phyloP scores from a whole-genome alignment of 2,113 vertebrate species.

The Pterophyllum scalare region DNA sequence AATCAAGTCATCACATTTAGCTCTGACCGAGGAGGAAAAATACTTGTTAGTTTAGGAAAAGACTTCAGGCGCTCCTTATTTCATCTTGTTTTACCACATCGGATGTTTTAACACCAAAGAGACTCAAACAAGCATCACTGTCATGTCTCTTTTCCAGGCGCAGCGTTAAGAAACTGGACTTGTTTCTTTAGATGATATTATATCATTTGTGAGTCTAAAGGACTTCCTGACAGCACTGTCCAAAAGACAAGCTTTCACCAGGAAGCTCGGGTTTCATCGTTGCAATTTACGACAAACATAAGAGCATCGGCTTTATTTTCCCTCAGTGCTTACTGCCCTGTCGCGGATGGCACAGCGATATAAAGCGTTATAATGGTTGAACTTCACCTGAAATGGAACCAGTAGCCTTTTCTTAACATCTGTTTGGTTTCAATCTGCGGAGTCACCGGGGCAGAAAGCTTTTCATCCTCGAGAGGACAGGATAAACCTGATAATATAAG shows the following conservation, averaged over 20 bases:
- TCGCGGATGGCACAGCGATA: conserved; percentile 20
- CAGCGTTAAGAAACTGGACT: neutral
- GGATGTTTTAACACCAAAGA: neutral
- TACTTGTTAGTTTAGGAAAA: neutral
- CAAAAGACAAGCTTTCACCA: neutral
- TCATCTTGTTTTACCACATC: conserved; percentile 6
- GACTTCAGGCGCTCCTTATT: neutral
- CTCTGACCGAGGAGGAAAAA: conserved; percentile 18
- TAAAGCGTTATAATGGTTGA: conserved; percentile 34
- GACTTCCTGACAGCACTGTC: neutral
- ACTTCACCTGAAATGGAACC: conserved; percentile 51
- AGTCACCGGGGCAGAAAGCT: conserved; percentile 52
- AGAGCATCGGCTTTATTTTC: conserved; percentile 27
- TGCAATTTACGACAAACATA: conserved; percentile 20
- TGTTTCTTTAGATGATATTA: neutral
- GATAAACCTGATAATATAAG: conserved; percentile 68
- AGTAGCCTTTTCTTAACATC: conserved; percentile 53
- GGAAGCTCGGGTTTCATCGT: conserved; percentile 20
- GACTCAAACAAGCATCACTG: conserved; percentile 13
- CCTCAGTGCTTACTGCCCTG: neutral
- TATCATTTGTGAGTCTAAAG: conserved; percentile 5
- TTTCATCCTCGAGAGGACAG: conserved; percentile 58
- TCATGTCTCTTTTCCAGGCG: neutral
- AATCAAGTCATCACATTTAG: conserved; percentile 29
- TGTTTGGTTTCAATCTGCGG: conserved; percentile 65